Conservation (phyloP, 2,797 vertebrate genomes). For the Centroberyx gerrardi region DNA sequence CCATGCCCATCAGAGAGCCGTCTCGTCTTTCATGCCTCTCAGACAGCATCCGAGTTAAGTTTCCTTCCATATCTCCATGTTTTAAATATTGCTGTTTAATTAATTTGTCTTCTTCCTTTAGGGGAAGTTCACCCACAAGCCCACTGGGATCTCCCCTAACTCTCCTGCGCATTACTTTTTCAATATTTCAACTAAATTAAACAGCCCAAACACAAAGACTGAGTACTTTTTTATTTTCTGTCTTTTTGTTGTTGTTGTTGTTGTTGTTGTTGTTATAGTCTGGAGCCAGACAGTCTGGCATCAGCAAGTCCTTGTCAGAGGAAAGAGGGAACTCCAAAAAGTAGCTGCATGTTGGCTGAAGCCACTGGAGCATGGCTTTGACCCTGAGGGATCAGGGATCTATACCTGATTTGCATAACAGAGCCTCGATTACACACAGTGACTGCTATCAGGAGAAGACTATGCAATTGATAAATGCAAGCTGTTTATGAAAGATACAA, state of each 20-base stretch:
- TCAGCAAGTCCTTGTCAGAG: conserved; percentile 16
- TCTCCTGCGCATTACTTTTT: background rate
- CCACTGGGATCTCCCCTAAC: background rate
- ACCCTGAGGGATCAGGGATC: conserved; percentile 33
- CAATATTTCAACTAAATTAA: conserved; percentile 3
- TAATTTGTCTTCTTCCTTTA: background rate
- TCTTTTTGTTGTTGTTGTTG: conserved; percentile 9
- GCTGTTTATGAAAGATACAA: background rate
- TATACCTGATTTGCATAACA: conserved; percentile 48
- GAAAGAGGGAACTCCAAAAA: conserved; percentile 10
- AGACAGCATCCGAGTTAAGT: background rate
- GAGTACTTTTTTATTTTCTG: background rate
- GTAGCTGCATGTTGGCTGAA: conserved; percentile 25
- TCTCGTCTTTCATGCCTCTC: no score
- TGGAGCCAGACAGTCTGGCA: background rate
- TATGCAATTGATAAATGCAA: conserved; percentile 13
- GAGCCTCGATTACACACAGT: conserved; percentile 34
- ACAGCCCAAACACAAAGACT: no score
- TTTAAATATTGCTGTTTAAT: background rate
- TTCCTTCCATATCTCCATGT: background rate
- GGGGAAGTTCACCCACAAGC: background rate
- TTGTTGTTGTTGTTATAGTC: background rate
- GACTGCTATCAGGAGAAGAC: conserved; percentile 32
- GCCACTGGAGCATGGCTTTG: conserved; percentile 26
- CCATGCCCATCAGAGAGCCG: no score